Evolutionary conservation across 2,113 vertebrate species (phyloP), one percentile per base, ranked within the genome.

Genomic region (Monarcha castaneiventris): DNA sequence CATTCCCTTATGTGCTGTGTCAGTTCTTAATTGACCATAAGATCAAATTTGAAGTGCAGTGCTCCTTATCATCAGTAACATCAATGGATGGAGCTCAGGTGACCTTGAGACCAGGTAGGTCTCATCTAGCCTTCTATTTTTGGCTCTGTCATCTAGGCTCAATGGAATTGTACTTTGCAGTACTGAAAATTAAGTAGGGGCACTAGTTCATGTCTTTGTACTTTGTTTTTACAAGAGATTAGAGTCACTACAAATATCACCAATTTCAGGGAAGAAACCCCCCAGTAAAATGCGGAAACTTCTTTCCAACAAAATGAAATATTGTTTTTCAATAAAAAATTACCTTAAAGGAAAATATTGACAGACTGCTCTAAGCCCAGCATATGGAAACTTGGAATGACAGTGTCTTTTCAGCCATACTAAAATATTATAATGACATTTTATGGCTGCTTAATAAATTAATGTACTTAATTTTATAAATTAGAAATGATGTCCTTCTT

Each of bases 71-170:
- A 86, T 86, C 33, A 37, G 64, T 62, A 67, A 51, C 9, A 2
- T 94, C 93, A 56, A 46, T 55, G 68, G 71, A 35, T 0, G 0
- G 75, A 95, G 94, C 92, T 95, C 92, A 73, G 63, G n/a, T 96
- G 95, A 96, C 95, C 88, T 76, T 95, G 79, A n/a, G 58, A 76
- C n/a, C n/a, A n/a, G n/a, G 43, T 25, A 69, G 41, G 46, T 95
- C 86, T 93, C 64, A 88, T 80, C 43, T 93, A 74, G 74, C 67
- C 21, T 86, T 88, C 90, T 96, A 84, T 94, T 93, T 94, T 86
- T 81, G 83, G 35, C 66, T 93, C 51, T 88, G 79, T 86, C 46
- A 41, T 88, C 77, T 51, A 73, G 44, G 76, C 59, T 96, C 63
- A 67, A 44, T 55, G 51, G 51, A 88, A 58, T 56, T 88, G 75